Conservation (phyloP, 2,113 vertebrate species). For the Azemiops feae region DNA sequence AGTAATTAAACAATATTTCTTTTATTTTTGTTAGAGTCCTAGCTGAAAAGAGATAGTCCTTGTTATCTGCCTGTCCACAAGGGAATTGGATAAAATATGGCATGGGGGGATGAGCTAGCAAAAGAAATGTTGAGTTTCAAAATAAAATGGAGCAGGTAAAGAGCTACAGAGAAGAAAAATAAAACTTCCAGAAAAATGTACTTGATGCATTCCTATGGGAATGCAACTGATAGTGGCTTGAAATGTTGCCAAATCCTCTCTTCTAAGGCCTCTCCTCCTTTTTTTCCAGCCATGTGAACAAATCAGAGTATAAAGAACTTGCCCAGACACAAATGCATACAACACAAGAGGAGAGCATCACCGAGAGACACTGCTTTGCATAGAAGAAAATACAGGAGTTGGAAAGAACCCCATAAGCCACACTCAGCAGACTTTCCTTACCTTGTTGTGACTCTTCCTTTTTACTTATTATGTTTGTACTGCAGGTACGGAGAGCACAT, state of each 20-base stretch:
- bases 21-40: fast-evolving
- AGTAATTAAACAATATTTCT: conserved; percentile 6
- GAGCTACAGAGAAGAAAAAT: background rate
- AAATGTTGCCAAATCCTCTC: background rate
- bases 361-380: background rate
- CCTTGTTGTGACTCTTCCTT: too few species aligned
- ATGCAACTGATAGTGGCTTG: background rate
- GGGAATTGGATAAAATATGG: background rate
- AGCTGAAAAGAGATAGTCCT: background rate
- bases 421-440: background rate
- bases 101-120: background rate
- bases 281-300: background rate
- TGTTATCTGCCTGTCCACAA: background rate
- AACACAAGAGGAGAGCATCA: background rate
- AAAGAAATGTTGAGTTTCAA: background rate
- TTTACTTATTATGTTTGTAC: background rate
- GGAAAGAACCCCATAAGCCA: background rate
- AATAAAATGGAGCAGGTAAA: background rate
- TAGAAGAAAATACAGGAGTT: background rate
- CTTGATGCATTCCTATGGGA: background rate
- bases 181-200: background rate
- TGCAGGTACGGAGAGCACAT: fast-evolving
- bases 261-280: background rate
- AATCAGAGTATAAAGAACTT: background rate
- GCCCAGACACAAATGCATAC: background rate